These are phyloP conservation scores for Hippocampus mohnikei DNA, from an alignment of 2,113 vertebrate genomes.

Conservation along the genomic window DNA sequence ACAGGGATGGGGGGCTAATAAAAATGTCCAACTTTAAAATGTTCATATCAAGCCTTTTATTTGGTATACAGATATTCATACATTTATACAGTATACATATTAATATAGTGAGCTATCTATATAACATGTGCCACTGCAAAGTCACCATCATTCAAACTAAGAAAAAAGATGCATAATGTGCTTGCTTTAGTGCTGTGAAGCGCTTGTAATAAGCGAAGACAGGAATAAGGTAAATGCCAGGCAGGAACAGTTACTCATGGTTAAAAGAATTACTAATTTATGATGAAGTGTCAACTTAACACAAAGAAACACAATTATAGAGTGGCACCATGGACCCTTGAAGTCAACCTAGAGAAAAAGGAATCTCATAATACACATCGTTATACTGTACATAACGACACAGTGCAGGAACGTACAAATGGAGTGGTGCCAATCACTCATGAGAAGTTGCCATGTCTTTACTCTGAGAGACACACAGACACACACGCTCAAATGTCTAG, in stretches of 20 bases:
- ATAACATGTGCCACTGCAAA: conserved; percentile 79
- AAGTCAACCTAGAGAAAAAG: conserved; percentile 61
- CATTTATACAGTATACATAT: conserved; percentile 83
- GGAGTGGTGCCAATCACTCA: conserved; percentile 72
- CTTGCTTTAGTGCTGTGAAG: conserved; percentile 49
- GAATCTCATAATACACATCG: conserved; percentile 41
- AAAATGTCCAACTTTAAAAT: conserved; percentile 90
- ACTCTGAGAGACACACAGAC: conserved; percentile 52
- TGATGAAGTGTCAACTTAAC: conserved; percentile 14
- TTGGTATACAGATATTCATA: conserved; percentile 95
- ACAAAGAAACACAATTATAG: conserved; percentile 38
- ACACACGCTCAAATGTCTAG: conserved; percentile 28
- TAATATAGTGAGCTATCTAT: conserved; percentile 80
- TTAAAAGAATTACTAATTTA: conserved; percentile 5
- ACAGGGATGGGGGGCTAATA: background rate
- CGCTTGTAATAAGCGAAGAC: conserved; percentile 44
- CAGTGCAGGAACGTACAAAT: conserved; percentile 74
- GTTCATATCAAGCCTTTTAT: conserved; percentile 98
- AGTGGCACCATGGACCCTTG: conserved; percentile 65
- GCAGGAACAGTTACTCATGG: conserved; percentile 58
- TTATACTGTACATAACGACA: conserved; percentile 49
- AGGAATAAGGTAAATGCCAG: conserved; percentile 80
- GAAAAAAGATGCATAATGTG: conserved; percentile 57
- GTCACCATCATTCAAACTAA: conserved; percentile 71
- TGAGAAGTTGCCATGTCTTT: conserved; percentile 51